phyloP scores from a whole-genome alignment of 2,113 vertebrate species.

The Anolis carolinensis region DNA sequence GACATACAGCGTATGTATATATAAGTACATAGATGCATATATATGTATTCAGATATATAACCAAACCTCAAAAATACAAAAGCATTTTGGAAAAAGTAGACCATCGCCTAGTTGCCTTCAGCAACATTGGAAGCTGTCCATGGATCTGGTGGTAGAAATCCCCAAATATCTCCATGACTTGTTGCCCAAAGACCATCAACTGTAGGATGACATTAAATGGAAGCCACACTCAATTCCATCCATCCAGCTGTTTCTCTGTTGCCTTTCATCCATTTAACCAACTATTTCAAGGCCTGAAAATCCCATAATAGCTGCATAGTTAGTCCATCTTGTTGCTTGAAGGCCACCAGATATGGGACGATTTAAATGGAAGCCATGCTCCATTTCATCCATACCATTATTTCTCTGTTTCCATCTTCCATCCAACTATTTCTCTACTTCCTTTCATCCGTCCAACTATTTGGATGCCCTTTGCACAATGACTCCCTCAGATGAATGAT shows the following conservation, averaged over 20 bases:
- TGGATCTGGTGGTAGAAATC: background rate
- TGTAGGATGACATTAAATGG: no score
- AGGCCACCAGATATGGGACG: background rate
- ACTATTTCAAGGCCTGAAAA: background rate
- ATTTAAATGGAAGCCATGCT: background rate
- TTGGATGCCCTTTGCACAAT: accelerated
- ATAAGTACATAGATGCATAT: background rate
- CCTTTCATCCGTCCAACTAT: background rate
- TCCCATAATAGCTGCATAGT: no score
- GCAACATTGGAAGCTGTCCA: background rate
- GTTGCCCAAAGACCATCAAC: no score
- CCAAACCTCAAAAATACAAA: background rate
- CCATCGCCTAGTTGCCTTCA: accelerated
- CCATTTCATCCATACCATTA: background rate
- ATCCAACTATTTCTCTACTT: no score
- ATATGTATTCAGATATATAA: background rate
- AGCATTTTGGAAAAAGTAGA: background rate
- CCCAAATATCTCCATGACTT: no score
- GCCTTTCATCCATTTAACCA: no score
- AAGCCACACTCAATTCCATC: no score
- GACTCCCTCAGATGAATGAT: background rate
- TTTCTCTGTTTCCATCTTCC: no score
- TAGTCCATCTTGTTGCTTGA: background rate
- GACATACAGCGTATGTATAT: no score
- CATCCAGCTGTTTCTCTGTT: no score